phyloP scores from a whole-genome alignment of 2,113 vertebrate genomes.

The Peromyscus maniculatus region DNA sequence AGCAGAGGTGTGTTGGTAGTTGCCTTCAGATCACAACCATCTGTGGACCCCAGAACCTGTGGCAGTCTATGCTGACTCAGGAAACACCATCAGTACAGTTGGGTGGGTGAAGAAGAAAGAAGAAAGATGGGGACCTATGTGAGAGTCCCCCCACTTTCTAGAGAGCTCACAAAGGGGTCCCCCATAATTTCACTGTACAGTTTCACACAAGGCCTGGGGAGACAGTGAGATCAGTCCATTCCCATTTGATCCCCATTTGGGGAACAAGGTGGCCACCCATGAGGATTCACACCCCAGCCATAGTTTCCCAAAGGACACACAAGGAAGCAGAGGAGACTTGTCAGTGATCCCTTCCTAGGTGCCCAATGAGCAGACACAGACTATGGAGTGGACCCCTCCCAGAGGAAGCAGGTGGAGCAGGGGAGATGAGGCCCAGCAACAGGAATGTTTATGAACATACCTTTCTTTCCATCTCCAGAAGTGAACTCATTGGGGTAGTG shows the following conservation, averaged over 20 bases:
- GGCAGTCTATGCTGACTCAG: not conserved
- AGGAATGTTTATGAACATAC: slow-evolving; percentile 80
- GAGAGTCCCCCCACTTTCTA: not conserved
- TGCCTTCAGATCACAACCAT: not conserved
- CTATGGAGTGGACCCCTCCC: not conserved
- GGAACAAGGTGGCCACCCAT: not conserved
- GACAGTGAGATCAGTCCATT: too few relatives aligned
- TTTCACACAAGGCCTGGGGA: not conserved
- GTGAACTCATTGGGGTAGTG: slow-evolving; percentile 95
- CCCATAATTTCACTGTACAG: not conserved
- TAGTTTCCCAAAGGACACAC: not conserved
- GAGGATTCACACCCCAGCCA: not conserved
- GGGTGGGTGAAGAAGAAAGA: not conserved
- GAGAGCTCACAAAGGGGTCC: not conserved
- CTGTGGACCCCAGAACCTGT: not conserved
- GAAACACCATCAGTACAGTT: not conserved
- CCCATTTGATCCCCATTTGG: not conserved
- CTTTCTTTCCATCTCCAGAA: slow-evolving; percentile 95
- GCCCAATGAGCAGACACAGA: not conserved
- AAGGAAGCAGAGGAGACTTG: not conserved
- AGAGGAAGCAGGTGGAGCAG: not conserved
- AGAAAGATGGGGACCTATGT: not conserved
- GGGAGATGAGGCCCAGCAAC: not conserved
- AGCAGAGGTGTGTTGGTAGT: not conserved
- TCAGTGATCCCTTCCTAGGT: not conserved